These are phyloP conservation scores for Macroteleia sp. DNA, from an alignment of 2,888 invertebrate genomes.

Conservation along the genomic window DNA sequence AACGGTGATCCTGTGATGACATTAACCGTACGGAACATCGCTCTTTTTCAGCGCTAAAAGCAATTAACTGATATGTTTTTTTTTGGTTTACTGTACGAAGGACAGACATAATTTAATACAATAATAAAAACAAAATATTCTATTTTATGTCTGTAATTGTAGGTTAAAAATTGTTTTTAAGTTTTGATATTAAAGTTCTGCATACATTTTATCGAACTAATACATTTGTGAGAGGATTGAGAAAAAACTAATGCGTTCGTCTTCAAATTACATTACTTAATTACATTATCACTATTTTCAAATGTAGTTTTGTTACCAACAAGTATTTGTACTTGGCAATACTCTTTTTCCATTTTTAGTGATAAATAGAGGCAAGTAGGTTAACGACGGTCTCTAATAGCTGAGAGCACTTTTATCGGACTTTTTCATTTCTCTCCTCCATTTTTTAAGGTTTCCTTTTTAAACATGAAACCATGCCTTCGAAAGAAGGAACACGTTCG, in stretches of 20 bases:
- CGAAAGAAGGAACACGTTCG: conserved; percentile 20
- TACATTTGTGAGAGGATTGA: too few relatives aligned
- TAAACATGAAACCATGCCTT: conserved; percentile 26
- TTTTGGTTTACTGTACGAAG: too few relatives aligned
- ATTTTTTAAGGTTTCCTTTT: conserved; percentile 27
- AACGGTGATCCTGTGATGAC: conserved; percentile 73
- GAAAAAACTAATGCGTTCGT: conserved; percentile 23
- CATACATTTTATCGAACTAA: too few relatives aligned
- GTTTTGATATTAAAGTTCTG: too few relatives aligned
- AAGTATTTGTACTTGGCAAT: conserved; percentile 11
- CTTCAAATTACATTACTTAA: conserved; percentile 10
- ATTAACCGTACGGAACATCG: conserved; percentile 62
- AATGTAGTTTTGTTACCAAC: conserved; percentile 20
- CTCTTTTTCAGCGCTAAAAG: conserved; percentile 24
- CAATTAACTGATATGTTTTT: conserved; percentile 24
- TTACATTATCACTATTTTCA: conserved; percentile 24
- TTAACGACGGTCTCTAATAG: too few relatives aligned
- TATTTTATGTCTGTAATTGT: too few relatives aligned
- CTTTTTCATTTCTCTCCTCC: conserved; percentile 37
- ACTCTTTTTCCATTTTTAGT: conserved; percentile 37
- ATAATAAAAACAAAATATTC: too few relatives aligned
- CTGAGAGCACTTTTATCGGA: conserved; percentile 51
- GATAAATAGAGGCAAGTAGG: conserved; percentile 54
- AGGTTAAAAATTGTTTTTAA: too few relatives aligned
- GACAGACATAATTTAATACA: too few relatives aligned